phyloP scores from a whole-genome alignment of 1,140 invertebrate genomes.

The Drosophila hydei region DNA sequence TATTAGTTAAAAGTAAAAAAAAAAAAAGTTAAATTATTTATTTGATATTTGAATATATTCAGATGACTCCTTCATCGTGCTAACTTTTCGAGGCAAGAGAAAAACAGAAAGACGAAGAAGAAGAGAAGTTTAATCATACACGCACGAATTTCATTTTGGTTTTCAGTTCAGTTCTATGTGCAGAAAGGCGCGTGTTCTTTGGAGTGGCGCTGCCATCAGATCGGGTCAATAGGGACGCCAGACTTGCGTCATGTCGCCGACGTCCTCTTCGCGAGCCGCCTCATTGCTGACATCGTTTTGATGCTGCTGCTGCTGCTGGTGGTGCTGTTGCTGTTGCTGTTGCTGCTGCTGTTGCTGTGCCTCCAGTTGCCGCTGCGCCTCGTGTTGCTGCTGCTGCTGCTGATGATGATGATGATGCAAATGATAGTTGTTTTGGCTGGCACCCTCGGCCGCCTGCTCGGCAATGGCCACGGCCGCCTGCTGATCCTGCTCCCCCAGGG shows the following conservation, averaged over 20 bases:
- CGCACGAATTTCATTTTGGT: not conserved
- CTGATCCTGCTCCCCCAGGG: constrained; percentile 55
- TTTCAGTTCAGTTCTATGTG: constrained; percentile 70
- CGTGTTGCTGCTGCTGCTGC: constrained; percentile 18
- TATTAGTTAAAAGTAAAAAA: constrained; percentile 13
- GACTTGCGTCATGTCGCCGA: constrained; percentile 80
- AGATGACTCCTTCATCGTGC: not conserved
- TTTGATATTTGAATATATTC: constrained; percentile 1
- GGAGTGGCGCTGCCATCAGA: constrained; percentile 29
- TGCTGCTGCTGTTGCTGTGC: constrained; percentile 44
- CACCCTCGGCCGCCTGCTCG: constrained; percentile 37
- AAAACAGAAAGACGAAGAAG: not conserved
- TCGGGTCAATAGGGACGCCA: constrained; percentile 85
- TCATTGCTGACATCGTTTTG: constrained; percentile 48
- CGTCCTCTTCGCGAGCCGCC: constrained; percentile 65
- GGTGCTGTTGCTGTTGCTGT: constrained; percentile 32
- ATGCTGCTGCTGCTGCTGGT: constrained; percentile 25
- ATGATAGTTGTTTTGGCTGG: constrained; percentile 44
- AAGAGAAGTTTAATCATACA: constrained; percentile 26
- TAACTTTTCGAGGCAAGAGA: constrained; percentile 14
- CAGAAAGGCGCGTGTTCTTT: constrained; percentile 39
- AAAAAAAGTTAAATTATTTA: constrained; percentile 28
- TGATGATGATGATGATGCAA: constrained; percentile 60
- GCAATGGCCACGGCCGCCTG: constrained; percentile 37
- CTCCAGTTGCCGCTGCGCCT: constrained; percentile 46